Percentiles rank a stretch among this genome's conserved stretches.
These are phyloP conservation scores for Chaetodon trifasciatus DNA, from an alignment of 2,797 vertebrate genomes.

Conservation along the genomic window DNA sequence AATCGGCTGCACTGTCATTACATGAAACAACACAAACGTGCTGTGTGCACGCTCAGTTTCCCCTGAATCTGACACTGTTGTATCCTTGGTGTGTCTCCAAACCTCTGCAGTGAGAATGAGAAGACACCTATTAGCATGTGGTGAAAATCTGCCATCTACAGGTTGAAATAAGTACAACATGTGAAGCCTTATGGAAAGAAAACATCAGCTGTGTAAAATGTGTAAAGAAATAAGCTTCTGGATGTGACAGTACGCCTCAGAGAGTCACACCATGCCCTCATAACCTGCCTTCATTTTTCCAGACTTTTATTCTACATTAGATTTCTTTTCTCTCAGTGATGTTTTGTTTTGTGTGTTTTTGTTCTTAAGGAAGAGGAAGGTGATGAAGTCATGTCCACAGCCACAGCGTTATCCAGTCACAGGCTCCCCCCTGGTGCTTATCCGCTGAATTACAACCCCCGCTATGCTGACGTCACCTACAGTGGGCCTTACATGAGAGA, in stretches of 20 bases:
- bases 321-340: neutral
- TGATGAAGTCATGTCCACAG: slow-evolving; percentile 87
- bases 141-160: slow-evolving; percentile 74
- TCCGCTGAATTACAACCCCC: slow-evolving; percentile 89
- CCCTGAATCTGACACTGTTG: neutral
- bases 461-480: slow-evolving; percentile 89
- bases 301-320: neutral
- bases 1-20: slow-evolving; percentile 24
- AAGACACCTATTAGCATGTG: neutral
- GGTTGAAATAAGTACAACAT: slow-evolving; percentile 47
- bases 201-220: neutral
- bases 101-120: slow-evolving; percentile 56
- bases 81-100: slow-evolving; percentile 21
- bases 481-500: slow-evolving; percentile 87
- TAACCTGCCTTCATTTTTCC: no score
- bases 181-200: neutral
- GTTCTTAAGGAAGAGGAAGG: slow-evolving; percentile 93
- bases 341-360: slow-evolving; percentile 21
- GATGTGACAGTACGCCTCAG: neutral
- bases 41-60: slow-evolving; percentile 2
- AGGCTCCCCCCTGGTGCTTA: slow-evolving; percentile 88
- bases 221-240: neutral
- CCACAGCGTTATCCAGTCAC: slow-evolving; percentile 85
- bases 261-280: neutral
- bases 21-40: slow-evolving; percentile 26